Percentiles rank a stretch among this genome's conserved stretches.
Evolutionary conservation across 1,140 invertebrate genomes (phyloP).

Genomic region (Bicyclus anynana): DNA sequence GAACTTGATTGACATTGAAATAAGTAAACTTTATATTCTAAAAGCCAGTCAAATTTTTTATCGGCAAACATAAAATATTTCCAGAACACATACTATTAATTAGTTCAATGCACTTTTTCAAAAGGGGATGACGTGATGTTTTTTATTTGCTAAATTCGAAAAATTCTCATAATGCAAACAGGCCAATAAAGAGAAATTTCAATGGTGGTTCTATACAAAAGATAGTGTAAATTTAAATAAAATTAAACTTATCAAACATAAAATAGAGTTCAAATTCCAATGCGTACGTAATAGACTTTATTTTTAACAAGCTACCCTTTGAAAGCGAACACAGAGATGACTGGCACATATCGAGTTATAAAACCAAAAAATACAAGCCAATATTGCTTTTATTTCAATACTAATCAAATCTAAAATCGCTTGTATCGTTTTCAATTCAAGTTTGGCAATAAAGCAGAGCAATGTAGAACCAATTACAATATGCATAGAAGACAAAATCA

Average conservation of each 20-base stretch:
- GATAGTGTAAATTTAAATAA: neutral
- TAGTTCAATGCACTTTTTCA: constrained; percentile 17
- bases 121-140: constrained; percentile 8
- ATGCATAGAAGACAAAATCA: neutral
- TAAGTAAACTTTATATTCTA: constrained; percentile 10
- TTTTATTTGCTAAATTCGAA: constrained; percentile 24
- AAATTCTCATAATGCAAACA: constrained; percentile 18
- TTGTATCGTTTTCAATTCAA: constrained; percentile 1
- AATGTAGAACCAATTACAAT: constrained; percentile 8
- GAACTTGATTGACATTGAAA: constrained; percentile 1
- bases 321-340: constrained; percentile 21
- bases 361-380: neutral
- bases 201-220: constrained; percentile 20
- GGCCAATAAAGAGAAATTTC: constrained; percentile 18
- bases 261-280: constrained; percentile 6
- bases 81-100: constrained; percentile 15
- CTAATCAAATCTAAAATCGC: constrained; percentile 5
- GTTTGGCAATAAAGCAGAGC: constrained; percentile 11
- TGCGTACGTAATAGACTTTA: constrained; percentile 5
- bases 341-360: constrained; percentile 23
- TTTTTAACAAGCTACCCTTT: constrained; percentile 25
- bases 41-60: constrained; percentile 14
- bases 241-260: neutral
- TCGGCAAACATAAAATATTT: constrained; percentile 8
- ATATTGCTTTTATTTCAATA: constrained; percentile 1